Evolutionary conservation across 2,113 vertebrate genomes (phyloP).

Genomic region (Chloropsis hardwickii): DNA sequence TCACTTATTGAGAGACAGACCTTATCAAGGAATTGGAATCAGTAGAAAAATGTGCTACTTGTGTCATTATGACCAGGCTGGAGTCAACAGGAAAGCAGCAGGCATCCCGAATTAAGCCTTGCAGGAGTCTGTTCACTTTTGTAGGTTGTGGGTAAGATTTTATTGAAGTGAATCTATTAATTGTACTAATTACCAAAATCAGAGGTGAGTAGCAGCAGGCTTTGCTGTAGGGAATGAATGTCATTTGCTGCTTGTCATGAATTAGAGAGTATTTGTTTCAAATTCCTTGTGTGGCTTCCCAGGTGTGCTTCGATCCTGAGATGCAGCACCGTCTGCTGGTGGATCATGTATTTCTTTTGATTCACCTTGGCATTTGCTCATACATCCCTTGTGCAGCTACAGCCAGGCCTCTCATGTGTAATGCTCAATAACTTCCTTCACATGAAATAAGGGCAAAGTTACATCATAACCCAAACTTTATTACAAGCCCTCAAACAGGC

Average conservation of each 20-base stretch:
- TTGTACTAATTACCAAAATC: not conserved
- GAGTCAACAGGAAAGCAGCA: not conserved
- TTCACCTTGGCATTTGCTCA: not conserved
- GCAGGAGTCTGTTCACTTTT: not conserved
- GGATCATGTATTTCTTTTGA: not conserved
- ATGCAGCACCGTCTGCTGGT: not conserved
- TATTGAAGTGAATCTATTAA: not conserved
- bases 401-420: not conserved
- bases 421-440: not conserved
- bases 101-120: not conserved
- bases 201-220: not conserved
- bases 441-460: not conserved
- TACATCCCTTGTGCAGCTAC: not conserved
- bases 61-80: not conserved
- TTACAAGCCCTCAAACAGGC: not conserved
- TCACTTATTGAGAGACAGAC: not conserved
- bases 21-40: not conserved
- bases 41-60: not conserved
- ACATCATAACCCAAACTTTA: not conserved
- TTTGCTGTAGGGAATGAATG: not conserved
- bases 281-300: not conserved
- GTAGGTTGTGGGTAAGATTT: not conserved
- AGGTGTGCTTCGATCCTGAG: not conserved
- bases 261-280: not conserved
- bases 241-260: not conserved